Conservation (phyloP, 2,113 vertebrate genomes). For the Leucoraja erinaceus region DNA sequence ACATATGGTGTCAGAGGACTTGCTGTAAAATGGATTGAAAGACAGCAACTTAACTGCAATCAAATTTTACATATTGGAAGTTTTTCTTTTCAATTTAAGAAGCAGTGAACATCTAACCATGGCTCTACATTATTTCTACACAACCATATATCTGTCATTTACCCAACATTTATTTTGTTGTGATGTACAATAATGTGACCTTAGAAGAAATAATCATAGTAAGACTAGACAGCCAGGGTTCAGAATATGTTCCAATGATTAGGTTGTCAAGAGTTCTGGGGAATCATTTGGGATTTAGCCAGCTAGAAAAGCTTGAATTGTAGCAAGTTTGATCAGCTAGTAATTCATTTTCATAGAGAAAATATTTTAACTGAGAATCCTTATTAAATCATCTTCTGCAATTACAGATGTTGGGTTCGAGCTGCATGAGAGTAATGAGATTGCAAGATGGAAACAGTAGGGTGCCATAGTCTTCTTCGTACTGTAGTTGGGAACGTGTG, state of each 20-base stretch:
- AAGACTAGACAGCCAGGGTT: background rate
- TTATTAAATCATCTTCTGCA: background rate
- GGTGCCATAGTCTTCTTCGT: background rate
- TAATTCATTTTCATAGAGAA: background rate
- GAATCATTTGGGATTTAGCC: background rate
- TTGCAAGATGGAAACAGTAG: background rate
- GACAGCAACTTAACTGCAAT: background rate
- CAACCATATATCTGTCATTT: background rate
- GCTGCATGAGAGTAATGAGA: background rate
- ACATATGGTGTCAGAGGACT: background rate
- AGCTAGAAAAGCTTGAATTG: background rate
- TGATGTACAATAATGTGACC: background rate
- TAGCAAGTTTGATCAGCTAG: background rate
- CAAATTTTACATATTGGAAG: background rate
- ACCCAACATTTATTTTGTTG: slow-evolving; percentile 9
- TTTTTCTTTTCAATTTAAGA: background rate
- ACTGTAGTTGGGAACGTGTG: background rate
- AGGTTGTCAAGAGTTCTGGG: background rate
- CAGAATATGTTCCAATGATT: background rate
- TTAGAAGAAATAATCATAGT: background rate
- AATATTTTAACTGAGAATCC: background rate
- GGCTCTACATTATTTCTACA: background rate
- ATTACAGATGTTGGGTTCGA: background rate
- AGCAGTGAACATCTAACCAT: background rate
- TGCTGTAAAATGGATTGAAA: background rate